phyloP scores from a whole-genome alignment of 1,140 invertebrate species.

The Drosophila triauraria region DNA sequence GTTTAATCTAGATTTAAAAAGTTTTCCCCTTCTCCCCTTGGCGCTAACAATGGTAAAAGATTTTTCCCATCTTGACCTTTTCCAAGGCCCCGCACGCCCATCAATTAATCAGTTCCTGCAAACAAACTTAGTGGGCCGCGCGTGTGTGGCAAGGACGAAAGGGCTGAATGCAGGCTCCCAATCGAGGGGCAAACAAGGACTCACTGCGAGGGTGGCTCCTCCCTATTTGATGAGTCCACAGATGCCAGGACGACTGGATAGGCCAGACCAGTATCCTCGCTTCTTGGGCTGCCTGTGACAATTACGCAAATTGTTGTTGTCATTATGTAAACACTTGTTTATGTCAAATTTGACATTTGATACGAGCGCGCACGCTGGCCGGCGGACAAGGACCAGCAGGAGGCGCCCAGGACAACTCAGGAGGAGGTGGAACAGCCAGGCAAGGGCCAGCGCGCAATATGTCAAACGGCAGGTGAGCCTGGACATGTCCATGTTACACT shows the following conservation, averaged over 20 bases:
- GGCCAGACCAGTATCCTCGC: constrained; percentile 9
- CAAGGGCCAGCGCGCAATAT: constrained; percentile 44
- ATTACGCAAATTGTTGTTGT: constrained; percentile 83
- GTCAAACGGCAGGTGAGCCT: constrained; percentile 66
- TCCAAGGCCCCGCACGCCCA: constrained; percentile 7
- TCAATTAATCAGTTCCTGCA: constrained; percentile 59
- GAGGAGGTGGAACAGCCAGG: not conserved
- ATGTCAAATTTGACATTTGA: constrained; percentile 83
- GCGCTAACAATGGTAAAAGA: constrained; percentile 6
- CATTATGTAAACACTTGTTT: constrained; percentile 83
- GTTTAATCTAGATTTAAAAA: constrained; percentile 26
- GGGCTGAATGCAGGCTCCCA: constrained; percentile 28
- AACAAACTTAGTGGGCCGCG: constrained; percentile 40
- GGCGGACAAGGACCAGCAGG: constrained; percentile 2
- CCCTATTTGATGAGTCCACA: constrained; percentile 26
- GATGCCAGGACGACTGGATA: constrained; percentile 2
- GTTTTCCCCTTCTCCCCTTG: not conserved
- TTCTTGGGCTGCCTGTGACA: constrained; percentile 53
- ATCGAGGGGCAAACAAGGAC: constrained; percentile 7
- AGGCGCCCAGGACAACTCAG: not conserved
- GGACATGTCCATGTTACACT: constrained; percentile 75
- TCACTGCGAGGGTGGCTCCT: constrained; percentile 5
- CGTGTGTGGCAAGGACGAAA: constrained; percentile 17
- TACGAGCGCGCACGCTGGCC: constrained; percentile 44
- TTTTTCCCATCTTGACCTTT: constrained; percentile 30